These are phyloP conservation scores for Timandra comae DNA, from an alignment of 2,888 invertebrate genomes.

Conservation along the genomic window DNA sequence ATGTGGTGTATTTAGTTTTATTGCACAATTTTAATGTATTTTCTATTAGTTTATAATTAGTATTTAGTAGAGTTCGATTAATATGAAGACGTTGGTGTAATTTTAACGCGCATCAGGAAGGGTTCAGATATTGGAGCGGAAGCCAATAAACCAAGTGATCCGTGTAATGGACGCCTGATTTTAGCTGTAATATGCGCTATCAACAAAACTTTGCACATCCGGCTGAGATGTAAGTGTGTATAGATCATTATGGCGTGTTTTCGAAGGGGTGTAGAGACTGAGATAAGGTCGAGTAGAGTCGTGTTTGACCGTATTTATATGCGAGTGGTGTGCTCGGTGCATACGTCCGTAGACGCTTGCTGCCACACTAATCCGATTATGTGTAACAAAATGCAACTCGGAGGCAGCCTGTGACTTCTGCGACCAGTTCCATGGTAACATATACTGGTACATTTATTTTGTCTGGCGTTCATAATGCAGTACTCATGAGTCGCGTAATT, in stretches of 20 bases:
- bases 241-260: slow-evolving; percentile 30
- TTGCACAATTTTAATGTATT: slow-evolving; percentile 52
- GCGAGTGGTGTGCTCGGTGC: slow-evolving; percentile 50
- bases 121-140: slow-evolving; percentile 54
- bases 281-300: slow-evolving; percentile 36
- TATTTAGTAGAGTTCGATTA: slow-evolving; percentile 5
- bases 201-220: slow-evolving; percentile 14
- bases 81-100: not conserved
- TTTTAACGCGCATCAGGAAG: slow-evolving; percentile 38
- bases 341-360: slow-evolving; percentile 53
- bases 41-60: slow-evolving; percentile 25
- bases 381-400: slow-evolving; percentile 69
- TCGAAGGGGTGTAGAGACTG: slow-evolving; percentile 38
- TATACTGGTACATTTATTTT: slow-evolving; percentile 23
- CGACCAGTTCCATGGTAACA: slow-evolving; percentile 37
- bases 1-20: slow-evolving; percentile 56
- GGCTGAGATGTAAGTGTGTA: slow-evolving; percentile 11
- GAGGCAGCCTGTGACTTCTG: slow-evolving; percentile 35
- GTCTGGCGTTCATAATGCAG: slow-evolving; percentile 27
- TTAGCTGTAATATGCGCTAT: slow-evolving; percentile 34
- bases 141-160: slow-evolving; percentile 50
- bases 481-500: slow-evolving; percentile 26
- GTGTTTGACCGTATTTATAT: slow-evolving; percentile 51
- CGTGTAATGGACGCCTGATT: slow-evolving; percentile 65
- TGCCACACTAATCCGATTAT: slow-evolving; percentile 59